Base-by-base conservation (phyloP, 2,888 invertebrate species). In the Lumbricus terrestris region DNA sequence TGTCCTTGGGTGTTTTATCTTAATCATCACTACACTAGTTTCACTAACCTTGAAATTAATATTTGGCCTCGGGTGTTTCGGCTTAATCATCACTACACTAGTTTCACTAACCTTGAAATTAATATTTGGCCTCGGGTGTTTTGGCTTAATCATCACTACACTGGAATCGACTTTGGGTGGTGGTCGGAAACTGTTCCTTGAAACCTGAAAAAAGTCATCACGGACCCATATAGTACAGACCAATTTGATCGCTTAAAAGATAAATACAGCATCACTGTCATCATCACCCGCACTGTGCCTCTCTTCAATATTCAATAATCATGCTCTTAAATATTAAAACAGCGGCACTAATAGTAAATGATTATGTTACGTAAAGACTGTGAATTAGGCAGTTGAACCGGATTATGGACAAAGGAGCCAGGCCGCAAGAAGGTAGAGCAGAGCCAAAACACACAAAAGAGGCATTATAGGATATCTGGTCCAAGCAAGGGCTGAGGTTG, bases 131-230 rank as follows among this genome's bases (percentile, higher is more conserved):
- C 99, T 98, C 37, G 99, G 99, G 95, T 98, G 98, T 94, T 97
- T 96, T 0, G 99, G 99, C 94, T 99, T 99, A 94, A 99, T 97
- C 93, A 99, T 96, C 0, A 99, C 98, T 4, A 99, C 99, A 95
- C 97, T 97, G 0, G 99, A 99, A 95, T 99, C 99, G 0, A 99
- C 99, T 96, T 99, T 99, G 13, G 99, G 99, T 85, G 99, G 99
- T 34, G 99, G 99, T 92, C 97, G 96, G 94, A 99, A 99, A 95
- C 99, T 99, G 95, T 99, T 99, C 95, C 97, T 98, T 2, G 99
- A 99, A 93, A 99, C 98, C 97, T 97, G 95, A 92, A 95, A 95
- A 92, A n/a, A n/a, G n/a, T 8, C n/a, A 0, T n/a, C n/a, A 69
- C 8, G 4, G 1, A n/a, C 29, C n/a, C 6, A 47, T 47, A 47